Base-by-base conservation (phyloP, 2,888 invertebrate species). In the Heliconius sara region DNA sequence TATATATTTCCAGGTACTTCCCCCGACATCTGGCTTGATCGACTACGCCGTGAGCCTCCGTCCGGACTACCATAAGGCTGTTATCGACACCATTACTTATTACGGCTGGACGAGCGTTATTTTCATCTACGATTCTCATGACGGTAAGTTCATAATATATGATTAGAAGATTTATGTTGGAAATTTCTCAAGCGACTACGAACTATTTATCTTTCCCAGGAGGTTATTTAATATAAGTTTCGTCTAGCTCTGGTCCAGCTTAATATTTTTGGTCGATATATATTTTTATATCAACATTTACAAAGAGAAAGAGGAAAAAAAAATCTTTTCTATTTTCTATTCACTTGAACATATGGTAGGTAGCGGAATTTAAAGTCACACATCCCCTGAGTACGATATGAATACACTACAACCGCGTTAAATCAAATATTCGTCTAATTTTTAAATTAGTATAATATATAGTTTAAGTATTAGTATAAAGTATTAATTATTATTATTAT, bases 1-100 rank as follows among this genome's bases (percentile, higher is more conserved):
- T 72, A 22, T 22, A 66, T 27, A 30, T 80, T 82, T 63, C 16
- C 91, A 97, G 97, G 98, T 98, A 16, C 43, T 81, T 9, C 81
- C 81, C 0, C 97, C 97, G 22, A 75, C 98, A 98, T 98, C 98
- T 5, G 98, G 98, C 47, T 96, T 97, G 86, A 95, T 98, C 86
- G 98, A 98, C 95, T 98, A 97, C 90, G 98, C 98, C 77, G 97
- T 98, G 88, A 98, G 98, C 91, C 97, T 99, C 97, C 96, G 98
- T 82, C 99, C 99, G 63, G 98, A 99, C 92, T 99, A 99, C 93
- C 98, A 99, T 92, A 97, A 97, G 87, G 99, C 99, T 80, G 97
- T 99, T 89, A 97, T 99, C 85, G 99, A 99, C 93, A 97, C 99
- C 79, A 98, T 99, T 87, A 96, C 97, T 83, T 97, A 97, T 93